Conservation (phyloP, 2,113 vertebrate genomes). For the Sceloporus undulatus region DNA sequence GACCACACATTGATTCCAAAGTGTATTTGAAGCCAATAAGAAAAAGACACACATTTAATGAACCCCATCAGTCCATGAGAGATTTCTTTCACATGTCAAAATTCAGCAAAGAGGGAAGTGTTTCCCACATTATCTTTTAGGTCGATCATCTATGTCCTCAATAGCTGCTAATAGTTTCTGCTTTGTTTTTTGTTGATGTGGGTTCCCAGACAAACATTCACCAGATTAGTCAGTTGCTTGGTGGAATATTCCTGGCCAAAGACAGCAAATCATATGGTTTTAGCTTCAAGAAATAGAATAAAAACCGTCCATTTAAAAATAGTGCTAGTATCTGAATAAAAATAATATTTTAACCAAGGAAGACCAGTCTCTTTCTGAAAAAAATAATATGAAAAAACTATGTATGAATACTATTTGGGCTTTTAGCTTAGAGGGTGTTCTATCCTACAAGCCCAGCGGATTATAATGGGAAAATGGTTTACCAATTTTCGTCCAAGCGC, state of each 20-base stretch:
- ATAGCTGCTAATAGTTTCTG: conserved; percentile 96
- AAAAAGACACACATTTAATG: conserved; percentile 61
- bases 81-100: conserved; percentile 36
- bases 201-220: conserved; percentile 96
- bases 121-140: conserved; percentile 90
- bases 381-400: not conserved
- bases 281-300: conserved; percentile 39
- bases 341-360: not conserved
- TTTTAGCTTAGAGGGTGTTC: conserved; percentile 12
- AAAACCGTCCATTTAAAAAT: conserved; percentile 1
- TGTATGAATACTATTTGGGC: not conserved
- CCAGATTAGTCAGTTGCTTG: conserved; percentile 96
- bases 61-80: conserved; percentile 44
- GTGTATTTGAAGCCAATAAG: conserved; percentile 44
- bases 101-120: conserved; percentile 23
- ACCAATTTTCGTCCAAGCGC: not conserved
- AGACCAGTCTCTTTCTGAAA: not conserved
- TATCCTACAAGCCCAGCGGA: conserved; percentile 12
- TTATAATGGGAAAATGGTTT: conserved; percentile 44
- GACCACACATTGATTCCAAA: conserved; percentile 46
- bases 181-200: conserved; percentile 98
- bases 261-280: conserved; percentile 58
- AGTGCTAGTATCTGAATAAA: too few relatives aligned
- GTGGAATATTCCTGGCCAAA: conserved; percentile 94
- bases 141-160: conserved; percentile 94